These are phyloP conservation scores for Invenusta paracnida DNA, from an alignment of 2,888 invertebrate genomes.

Conservation along the genomic window DNA sequence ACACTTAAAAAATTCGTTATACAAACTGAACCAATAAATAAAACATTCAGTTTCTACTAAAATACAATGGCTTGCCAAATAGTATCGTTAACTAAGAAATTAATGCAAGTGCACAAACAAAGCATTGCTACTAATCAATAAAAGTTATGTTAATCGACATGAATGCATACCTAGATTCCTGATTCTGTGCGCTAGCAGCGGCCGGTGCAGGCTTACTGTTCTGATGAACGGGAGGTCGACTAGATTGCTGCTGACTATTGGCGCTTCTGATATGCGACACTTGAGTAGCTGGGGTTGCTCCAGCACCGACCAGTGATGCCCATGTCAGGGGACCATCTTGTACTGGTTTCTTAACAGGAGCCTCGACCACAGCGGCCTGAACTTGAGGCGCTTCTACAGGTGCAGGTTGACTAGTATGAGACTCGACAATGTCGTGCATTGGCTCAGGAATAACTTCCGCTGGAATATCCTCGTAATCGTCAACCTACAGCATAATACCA, in stretches of 20 bases:
- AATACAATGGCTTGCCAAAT: no score
- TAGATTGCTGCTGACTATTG: not conserved
- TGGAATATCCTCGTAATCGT: not conserved
- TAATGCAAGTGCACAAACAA: no score
- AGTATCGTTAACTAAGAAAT: constrained; percentile 46
- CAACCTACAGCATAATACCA: no score
- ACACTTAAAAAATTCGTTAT: no score
- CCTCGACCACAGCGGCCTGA: not conserved
- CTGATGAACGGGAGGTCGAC: not conserved
- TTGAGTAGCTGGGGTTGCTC: not conserved
- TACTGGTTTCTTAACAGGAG: not conserved
- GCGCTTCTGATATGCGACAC: not conserved
- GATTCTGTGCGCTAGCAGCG: not conserved
- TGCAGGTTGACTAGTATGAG: not conserved
- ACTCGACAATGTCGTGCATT: not conserved
- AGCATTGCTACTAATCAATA: no score
- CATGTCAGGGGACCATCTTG: not conserved
- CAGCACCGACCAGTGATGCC: not conserved
- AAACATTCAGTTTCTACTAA: no score
- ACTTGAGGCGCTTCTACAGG: not conserved
- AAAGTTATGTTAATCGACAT: no score
- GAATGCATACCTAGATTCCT: not conserved
- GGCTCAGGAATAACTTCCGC: not conserved
- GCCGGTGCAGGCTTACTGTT: not conserved
- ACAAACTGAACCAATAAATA: no score